These are phyloP conservation scores for Diaphora mendica DNA, from an alignment of 2,888 invertebrate species.

Conservation along the genomic window DNA sequence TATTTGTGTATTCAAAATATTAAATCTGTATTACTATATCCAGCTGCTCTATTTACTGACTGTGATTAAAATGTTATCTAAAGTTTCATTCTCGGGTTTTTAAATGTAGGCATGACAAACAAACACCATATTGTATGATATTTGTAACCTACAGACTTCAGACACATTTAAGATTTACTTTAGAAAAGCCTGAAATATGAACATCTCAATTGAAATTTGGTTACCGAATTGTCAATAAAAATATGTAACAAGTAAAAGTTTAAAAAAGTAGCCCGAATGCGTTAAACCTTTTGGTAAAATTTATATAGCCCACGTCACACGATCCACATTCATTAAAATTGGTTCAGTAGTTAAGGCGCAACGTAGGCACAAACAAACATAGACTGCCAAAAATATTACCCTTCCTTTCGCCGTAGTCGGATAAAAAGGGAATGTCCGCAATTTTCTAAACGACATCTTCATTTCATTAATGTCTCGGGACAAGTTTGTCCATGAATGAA, in stretches of 20 bases:
- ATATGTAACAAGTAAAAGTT: constrained; percentile 7
- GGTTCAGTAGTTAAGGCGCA: too few species aligned
- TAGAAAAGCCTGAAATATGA: neutral
- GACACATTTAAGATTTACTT: neutral
- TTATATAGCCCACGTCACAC: too few species aligned
- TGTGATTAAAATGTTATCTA: neutral
- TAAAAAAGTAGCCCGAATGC: too few species aligned
- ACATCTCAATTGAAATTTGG: neutral
- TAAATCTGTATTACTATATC: too few species aligned
- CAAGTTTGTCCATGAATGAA: constrained; percentile 38
- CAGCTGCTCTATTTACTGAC: too few species aligned
- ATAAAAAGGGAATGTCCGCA: constrained; percentile 14
- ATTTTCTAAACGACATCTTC: constrained; percentile 12
- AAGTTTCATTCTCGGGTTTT: neutral
- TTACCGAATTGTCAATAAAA: constrained; percentile 7
- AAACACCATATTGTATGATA: neutral
- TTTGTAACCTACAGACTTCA: neutral
- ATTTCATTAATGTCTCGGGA: constrained; percentile 15
- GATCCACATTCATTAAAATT: too few species aligned
- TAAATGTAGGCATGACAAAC: neutral
- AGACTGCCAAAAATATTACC: too few species aligned
- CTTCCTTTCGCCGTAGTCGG: too few species aligned
- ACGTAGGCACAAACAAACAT: too few species aligned
- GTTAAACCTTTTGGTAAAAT: too few species aligned
- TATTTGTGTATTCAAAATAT: too few species aligned